phyloP scores from a whole-genome alignment of 2,113 vertebrate species.

The Eleginops maclovinus region DNA sequence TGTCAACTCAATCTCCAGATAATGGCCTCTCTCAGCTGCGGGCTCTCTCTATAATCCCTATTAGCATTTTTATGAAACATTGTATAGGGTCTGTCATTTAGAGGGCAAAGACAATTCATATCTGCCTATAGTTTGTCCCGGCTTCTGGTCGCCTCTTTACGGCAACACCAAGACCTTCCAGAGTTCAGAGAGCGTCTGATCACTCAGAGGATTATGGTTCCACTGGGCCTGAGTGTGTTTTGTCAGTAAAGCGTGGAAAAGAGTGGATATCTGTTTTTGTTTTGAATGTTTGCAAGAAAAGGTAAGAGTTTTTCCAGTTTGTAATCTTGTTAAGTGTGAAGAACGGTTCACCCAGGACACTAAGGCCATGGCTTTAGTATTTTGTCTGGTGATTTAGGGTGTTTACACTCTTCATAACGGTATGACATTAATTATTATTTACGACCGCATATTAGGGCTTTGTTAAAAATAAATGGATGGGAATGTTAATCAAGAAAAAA shows the following conservation, averaged over 20 bases:
- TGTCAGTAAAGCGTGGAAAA: too few species aligned
- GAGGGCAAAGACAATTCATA: conserved; percentile 36
- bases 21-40: conserved; percentile 48
- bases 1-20: conserved; percentile 69
- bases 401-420: too few species aligned
- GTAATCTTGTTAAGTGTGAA: background rate
- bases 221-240: background rate
- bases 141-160: background rate
- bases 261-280: background rate
- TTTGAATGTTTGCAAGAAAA: background rate
- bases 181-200: background rate
- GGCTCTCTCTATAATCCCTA: conserved; percentile 54
- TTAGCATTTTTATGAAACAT: conserved; percentile 77
- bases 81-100: conserved; percentile 38
- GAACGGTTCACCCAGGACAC: too few species aligned
- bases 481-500: too few species aligned
- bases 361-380: too few species aligned
- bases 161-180: background rate
- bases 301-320: background rate
- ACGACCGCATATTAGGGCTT: too few species aligned
- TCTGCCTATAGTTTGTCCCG: conserved; percentile 28
- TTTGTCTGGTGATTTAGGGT: too few species aligned
- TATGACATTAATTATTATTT: too few species aligned
- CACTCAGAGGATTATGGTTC: conserved; percentile 8
- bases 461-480: too few species aligned